Base-by-base conservation (phyloP, 1,140 invertebrate species). In the Trichomalopsis sarcophagae region DNA sequence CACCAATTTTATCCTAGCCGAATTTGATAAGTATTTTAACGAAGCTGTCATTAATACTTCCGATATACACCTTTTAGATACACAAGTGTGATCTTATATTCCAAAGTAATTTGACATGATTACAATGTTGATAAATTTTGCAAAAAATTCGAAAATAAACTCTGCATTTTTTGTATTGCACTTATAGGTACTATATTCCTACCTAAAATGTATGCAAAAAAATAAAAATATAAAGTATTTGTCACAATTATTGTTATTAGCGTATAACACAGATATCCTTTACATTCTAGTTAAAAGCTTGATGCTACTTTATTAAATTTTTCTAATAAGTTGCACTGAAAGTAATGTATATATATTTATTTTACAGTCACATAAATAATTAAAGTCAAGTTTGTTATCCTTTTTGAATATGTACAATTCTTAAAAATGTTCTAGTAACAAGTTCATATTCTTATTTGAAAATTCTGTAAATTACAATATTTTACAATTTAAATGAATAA, bases 211-310 rank as follows among this genome's bases (percentile, higher is more conserved):
- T 82, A 7, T 76, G 9, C 50, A 75, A 62, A 55, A 17, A 73
- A 82, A 71, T 68, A n/a, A 14, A 82, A 82, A 82, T 76, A 76
- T 76, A 68, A 10, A n/a, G 27, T 66, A 21, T 82, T 82, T 82
- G 33, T 76, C 11, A 82, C 50, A 76, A 82, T 14, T 21, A n/a
- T 82, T 23, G 55, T 62, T 75, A 14, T 50, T 62, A 1, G 10
- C 14, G 0, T 50, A 13, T 62, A 62, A 7, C 17, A n/a, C 21
- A 62, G 4, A n/a, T 9, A 62, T 17, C 17, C 5, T 62, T 44
- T 44, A 1, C 40, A 44, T 44, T 44, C 9, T 7, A 7, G 40
- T 44, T 9, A 40, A 7, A 40, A 40, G 9, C 40, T 40, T 40
- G 9, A 7, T 40, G 40, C 40, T 40, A 9, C 9, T 40, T 9